Base-by-base conservation (phyloP, 2,113 vertebrate species). In the Erpornis zantholeuca region DNA sequence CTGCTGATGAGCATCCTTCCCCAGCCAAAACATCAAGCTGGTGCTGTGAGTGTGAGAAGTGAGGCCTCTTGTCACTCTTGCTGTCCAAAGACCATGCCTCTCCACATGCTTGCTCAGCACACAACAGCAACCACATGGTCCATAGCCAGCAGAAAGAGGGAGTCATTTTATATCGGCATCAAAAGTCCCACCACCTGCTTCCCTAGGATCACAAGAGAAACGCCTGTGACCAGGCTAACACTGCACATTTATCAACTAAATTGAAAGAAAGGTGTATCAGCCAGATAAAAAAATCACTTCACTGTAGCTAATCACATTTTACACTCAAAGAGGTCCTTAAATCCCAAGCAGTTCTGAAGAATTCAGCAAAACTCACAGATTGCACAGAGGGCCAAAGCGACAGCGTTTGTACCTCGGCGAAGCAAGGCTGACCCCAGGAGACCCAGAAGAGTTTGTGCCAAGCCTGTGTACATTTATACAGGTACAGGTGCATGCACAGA, bases 181-280 rank as follows among this genome's bases (percentile, higher is more conserved):
- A 35, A 12, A 83, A 88, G 60, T 25, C 38, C 25, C 80, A 68
- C 23, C 3, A 12, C 21, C 42, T 75, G 56, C 19, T 0, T 78
- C 80, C 56, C 72, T 60, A 8, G 4, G 64, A 92, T 42, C 68
- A 52, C 36, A 70, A 47, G 33, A 4, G 38, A 90, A 93, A 80
- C 0, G 27, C 25, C 57, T 49, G 33, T 53, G 73, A 82, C 45
- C 65, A 65, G 45, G 33, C 25, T 65, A 79, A 75, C 14, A 3
- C 36, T 65, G 53, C 40, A 44, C 66, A 72, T 82, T 91, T 61
- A 80, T 91, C 84, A 92, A 28, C 50, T 69, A 57, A 88, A 87
- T 36, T 57, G 81, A 96, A 96, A 91, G 65, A 85, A 95, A 96
- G 65, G 77, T 92, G 80, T 35, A 89, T 92, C 86, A 69, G 61